phyloP scores from a whole-genome alignment of 92 coral and sea anemone genomes.

The Epizoanthus scotinus region DNA sequence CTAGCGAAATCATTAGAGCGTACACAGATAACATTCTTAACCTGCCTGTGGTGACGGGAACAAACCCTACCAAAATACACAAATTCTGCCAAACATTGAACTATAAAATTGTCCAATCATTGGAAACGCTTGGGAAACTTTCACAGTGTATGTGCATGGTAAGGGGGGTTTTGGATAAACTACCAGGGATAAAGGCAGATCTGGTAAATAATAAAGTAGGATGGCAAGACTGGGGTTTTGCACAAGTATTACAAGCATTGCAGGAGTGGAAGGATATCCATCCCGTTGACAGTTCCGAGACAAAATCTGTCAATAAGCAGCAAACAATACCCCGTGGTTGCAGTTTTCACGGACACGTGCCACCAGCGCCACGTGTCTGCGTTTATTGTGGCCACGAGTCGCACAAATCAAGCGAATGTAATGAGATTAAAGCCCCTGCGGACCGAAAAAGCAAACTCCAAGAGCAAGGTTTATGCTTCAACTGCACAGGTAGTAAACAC shows the following conservation, averaged over 20 bases:
- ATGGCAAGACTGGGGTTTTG: too few species aligned
- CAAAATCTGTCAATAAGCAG: too few species aligned
- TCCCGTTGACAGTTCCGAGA: too few species aligned
- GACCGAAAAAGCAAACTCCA: constrained; percentile 3
- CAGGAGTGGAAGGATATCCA: too few species aligned
- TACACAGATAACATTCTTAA: constrained; percentile 47
- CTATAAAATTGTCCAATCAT: constrained; percentile 60
- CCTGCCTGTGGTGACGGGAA: constrained; percentile 46
- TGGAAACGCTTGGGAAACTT: constrained; percentile 54
- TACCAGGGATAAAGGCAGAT: constrained; percentile 61
- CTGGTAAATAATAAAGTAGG: constrained; percentile 54
- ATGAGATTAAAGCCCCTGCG: neutral
- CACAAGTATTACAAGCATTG: too few species aligned
- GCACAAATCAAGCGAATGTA: constrained; percentile 13
- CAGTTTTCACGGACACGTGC: too few species aligned
- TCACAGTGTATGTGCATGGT: constrained; percentile 57
- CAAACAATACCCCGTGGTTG: too few species aligned
- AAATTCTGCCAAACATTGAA: constrained; percentile 49
- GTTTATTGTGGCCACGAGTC: constrained; percentile 41
- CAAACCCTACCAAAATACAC: constrained; percentile 53
- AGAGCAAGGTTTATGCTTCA: constrained; percentile 1
- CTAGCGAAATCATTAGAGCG: constrained; percentile 50
- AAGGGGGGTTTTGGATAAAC: constrained; percentile 54
- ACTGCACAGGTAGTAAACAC: constrained; percentile 13
- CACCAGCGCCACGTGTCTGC: too few species aligned